These are phyloP conservation scores for Latrodectus hesperus DNA, from an alignment of 2,888 invertebrate genomes.

Conservation along the genomic window DNA sequence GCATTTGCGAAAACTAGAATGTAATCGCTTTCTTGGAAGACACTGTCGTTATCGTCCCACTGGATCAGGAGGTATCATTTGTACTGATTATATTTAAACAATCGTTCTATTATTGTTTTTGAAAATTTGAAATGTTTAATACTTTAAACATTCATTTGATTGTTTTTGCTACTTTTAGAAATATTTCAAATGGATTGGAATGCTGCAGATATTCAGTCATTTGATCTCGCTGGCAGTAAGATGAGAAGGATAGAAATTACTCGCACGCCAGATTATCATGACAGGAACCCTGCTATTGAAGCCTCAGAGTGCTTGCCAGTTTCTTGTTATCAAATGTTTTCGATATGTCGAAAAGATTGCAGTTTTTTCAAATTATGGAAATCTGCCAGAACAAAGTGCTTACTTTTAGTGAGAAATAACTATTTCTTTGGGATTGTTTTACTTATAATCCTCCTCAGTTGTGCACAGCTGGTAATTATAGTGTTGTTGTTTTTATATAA, in stretches of 20 bases:
- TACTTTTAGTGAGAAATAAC: conserved; percentile 25
- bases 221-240: conserved; percentile 42
- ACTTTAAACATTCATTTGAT: neutral
- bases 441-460: conserved; percentile 37
- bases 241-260: conserved; percentile 48
- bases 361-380: conserved; percentile 39
- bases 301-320: conserved; percentile 50
- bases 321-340: conserved; percentile 42
- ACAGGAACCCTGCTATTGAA: conserved; percentile 22
- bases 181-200: conserved; percentile 65
- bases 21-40: conserved; percentile 55
- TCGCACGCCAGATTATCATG: conserved; percentile 27
- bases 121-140: no score
- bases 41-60: conserved; percentile 60
- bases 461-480: conserved; percentile 43
- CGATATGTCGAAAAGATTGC: conserved; percentile 44
- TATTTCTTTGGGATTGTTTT: conserved; percentile 39
- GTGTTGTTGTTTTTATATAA: neutral
- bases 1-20: conserved; percentile 52
- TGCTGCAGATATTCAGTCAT: conserved; percentile 51
- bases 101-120: no score
- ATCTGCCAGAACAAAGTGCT: conserved; percentile 28
- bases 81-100: no score
- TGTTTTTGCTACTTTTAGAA: conserved; percentile 24
- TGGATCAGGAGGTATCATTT: conserved; percentile 56